Evolutionary conservation across 2,113 vertebrate species (phyloP).

Genomic region (Myiopsitta monachus): DNA sequence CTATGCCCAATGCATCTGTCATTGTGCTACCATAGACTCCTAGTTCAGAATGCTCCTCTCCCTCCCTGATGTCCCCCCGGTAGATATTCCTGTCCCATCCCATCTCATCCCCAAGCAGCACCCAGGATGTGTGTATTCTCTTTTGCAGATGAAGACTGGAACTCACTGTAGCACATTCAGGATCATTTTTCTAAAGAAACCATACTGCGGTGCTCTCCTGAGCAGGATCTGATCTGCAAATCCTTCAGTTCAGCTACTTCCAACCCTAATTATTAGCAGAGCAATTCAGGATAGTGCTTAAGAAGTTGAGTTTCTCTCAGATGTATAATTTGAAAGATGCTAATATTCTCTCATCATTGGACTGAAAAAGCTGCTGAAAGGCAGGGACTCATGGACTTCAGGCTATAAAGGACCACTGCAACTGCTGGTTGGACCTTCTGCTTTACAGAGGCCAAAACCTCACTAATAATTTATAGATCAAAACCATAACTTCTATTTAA

Average conservation of each 20-base stretch:
- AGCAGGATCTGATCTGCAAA: background rate
- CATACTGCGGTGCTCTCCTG: background rate
- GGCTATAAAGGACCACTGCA: background rate
- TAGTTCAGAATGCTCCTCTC: background rate
- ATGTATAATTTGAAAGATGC: background rate
- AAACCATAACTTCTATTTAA: background rate
- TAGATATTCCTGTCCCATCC: background rate
- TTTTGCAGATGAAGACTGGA: background rate
- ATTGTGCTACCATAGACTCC: background rate
- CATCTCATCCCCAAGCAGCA: background rate
- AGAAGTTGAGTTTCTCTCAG: background rate
- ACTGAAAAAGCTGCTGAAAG: background rate
- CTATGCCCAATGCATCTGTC: background rate
- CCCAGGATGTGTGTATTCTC: no score
- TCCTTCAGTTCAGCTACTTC: background rate
- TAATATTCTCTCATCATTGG: background rate
- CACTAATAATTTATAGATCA: background rate
- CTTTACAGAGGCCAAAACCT: background rate
- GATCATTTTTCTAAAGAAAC: background rate
- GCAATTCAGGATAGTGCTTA: background rate
- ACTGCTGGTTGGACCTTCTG: background rate
- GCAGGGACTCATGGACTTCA: background rate
- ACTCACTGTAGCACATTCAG: background rate
- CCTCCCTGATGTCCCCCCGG: background rate
- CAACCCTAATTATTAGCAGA: background rate